Base-by-base conservation (phyloP, 2,888 invertebrate species). In the Nomada goodeniana region DNA sequence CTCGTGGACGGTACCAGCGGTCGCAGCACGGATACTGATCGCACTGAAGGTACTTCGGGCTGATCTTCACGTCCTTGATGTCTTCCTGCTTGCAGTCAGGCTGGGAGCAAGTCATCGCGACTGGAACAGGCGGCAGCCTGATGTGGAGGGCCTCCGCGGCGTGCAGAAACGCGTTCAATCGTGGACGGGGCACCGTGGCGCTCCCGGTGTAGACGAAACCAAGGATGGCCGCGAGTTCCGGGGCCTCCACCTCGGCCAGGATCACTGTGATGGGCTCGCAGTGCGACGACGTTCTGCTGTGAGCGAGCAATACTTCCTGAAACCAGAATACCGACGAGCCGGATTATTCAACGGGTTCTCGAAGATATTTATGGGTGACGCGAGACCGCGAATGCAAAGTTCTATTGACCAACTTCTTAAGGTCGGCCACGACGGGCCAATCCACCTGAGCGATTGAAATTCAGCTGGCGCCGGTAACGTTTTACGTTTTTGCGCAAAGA, bases 191-290 rank as follows among this genome's bases (percentile, higher is more conserved):
- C 44, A 96, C 93, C 4, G 94, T 93, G 0, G 96, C 96, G 91
- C 95, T 96, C 73, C 96, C 96, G 57, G 96, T 96, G 91, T 96
- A 96, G 82, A 96, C 95, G 90, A 96, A 96, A 89, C 96, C 96
- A 57, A 96, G 94, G 11, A 96, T 95, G 18, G 95, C 95, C 0
- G 95, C 95, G 94, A 96, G 95, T 82, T 95, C 96, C 75, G 95
- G 95, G 72, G 95, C 94, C 87, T 95, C 95, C 78, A 96, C 95
- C 88, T 96, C 96, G 36, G 96, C 96, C 69, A 96, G 94, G 81
- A 96, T 96, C 67, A 96, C 94, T 64, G 95, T 95, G 57, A 96
- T 95, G n/a, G 96, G 95, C 65, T 95, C 95, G 81, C 90, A 90
- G 67, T 88, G 86, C 53, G 86, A 88, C 20, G 87, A 85, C 2